These are phyloP conservation scores for Hydra vulgaris DNA, from an alignment of 30 jellyfish, hydroid and myxozoan species.

Conservation along the genomic window DNA sequence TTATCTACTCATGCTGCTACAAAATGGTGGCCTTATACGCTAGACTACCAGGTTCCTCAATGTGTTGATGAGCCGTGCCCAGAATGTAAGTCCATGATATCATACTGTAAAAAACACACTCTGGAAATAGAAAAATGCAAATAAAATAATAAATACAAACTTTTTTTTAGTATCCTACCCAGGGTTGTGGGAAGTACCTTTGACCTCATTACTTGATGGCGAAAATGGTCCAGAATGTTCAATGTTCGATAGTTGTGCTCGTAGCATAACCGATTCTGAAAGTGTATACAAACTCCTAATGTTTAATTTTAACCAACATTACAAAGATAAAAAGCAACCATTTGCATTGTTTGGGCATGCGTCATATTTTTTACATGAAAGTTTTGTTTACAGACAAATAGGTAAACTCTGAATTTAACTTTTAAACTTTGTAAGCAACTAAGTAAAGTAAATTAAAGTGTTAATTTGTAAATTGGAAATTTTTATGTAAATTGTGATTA, in stretches of 20 bases:
- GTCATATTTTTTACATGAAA: conserved; percentile 16
- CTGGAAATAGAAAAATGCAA: too few relatives aligned
- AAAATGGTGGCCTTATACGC: conserved; percentile 70
- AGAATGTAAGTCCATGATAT: background rate
- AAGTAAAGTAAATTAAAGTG: too few relatives aligned
- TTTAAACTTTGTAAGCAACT: too few relatives aligned
- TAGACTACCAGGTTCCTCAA: conserved; percentile 23
- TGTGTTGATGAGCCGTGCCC: background rate
- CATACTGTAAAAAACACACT: too few relatives aligned
- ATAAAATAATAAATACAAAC: too few relatives aligned
- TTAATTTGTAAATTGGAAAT: too few relatives aligned
- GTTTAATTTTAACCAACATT: conserved; percentile 43
- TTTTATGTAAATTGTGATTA: too few relatives aligned
- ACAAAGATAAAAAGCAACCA: conserved; percentile 45
- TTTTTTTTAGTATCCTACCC: conserved; percentile 47
- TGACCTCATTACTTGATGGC: conserved; percentile 34
- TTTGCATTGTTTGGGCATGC: conserved; percentile 61
- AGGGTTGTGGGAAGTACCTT: conserved; percentile 84
- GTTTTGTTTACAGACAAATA: background rate
- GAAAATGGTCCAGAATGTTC: conserved; percentile 16
- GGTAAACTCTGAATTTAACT: background rate
- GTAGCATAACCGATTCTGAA: background rate
- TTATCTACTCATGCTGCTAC: conserved; percentile 31
- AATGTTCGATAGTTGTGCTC: conserved; percentile 48
- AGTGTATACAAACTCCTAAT: conserved; percentile 29